Evolutionary conservation across 2,888 invertebrate genomes (phyloP).

Genomic region (Epinotia brunnichana): DNA sequence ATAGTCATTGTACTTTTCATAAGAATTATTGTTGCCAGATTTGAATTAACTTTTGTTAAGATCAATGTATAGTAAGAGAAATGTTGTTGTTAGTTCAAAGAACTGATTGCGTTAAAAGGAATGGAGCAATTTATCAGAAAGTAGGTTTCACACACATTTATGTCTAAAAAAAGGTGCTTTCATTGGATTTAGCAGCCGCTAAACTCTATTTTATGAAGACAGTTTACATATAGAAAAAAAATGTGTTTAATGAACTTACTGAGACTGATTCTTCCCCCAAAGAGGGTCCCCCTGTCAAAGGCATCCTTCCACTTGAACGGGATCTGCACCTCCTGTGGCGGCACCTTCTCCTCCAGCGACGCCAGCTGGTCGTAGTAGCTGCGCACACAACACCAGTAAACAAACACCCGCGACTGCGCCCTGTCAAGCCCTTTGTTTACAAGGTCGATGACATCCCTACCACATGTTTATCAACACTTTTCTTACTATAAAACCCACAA

Average conservation of each 20-base stretch:
- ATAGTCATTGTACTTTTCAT: too few relatives aligned
- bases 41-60: neutral
- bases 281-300: slow-evolving; percentile 97
- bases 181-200: neutral
- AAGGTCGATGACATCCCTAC: slow-evolving; percentile 51
- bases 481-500: neutral
- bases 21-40: neutral
- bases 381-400: slow-evolving; percentile 50
- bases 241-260: slow-evolving; percentile 85
- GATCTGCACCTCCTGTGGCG: slow-evolving; percentile 96
- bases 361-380: slow-evolving; percentile 99
- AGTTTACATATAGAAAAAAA: neutral
- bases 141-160: neutral
- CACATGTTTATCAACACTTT: slow-evolving; percentile 31
- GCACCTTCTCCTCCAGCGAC: slow-evolving; percentile 96
- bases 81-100: neutral
- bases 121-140: too few relatives aligned
- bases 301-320: slow-evolving; percentile 99
- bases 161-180: neutral
- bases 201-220: neutral
- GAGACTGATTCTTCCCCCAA: slow-evolving; percentile 95
- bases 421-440: slow-evolving; percentile 27
- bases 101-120: neutral
- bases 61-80: neutral
- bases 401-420: slow-evolving; percentile 41